Evolutionary conservation across 2,888 invertebrate species (phyloP).

Genomic region (Ischnura elegans): DNA sequence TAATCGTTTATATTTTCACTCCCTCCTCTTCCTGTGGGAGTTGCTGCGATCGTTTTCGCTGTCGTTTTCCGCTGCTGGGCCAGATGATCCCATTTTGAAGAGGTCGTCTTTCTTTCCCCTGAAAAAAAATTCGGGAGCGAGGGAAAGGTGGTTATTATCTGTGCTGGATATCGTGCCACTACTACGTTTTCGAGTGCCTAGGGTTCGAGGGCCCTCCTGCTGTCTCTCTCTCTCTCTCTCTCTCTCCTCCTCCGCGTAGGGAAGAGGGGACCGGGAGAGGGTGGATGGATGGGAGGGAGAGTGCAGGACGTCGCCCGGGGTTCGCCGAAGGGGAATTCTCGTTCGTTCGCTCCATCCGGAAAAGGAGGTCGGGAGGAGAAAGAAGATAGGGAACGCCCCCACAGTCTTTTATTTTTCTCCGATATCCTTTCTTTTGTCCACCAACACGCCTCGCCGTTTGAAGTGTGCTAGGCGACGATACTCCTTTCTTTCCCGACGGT

Average conservation of each 20-base stretch:
- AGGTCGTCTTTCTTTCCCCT: not conserved
- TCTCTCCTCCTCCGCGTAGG: no score
- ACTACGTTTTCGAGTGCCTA: not conserved
- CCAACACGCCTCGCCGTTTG: not conserved
- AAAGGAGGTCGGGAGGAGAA: slow-evolving; percentile 13
- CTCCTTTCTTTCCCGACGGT: no score
- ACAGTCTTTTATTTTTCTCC: not conserved
- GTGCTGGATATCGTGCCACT: not conserved
- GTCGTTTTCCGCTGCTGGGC: not conserved
- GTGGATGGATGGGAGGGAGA: no score
- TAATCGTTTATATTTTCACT: not conserved
- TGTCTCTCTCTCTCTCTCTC: no score
- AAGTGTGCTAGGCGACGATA: not conserved
- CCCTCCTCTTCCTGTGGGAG: not conserved
- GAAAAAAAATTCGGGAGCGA: not conserved
- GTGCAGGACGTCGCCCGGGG: not conserved
- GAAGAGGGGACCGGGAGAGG: not conserved
- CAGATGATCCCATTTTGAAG: not conserved
- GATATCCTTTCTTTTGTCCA: not conserved
- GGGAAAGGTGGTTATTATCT: slow-evolving; percentile 24
- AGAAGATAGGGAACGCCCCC: not conserved
- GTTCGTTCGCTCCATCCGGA: not conserved
- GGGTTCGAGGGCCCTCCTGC: not conserved
- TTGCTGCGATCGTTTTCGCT: not conserved
- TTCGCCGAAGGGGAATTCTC: not conserved